Evolutionary conservation across 1,140 invertebrate species (phyloP), one percentile per base, ranked within the genome.

Genomic region (Scaptomyza graminum): DNA sequence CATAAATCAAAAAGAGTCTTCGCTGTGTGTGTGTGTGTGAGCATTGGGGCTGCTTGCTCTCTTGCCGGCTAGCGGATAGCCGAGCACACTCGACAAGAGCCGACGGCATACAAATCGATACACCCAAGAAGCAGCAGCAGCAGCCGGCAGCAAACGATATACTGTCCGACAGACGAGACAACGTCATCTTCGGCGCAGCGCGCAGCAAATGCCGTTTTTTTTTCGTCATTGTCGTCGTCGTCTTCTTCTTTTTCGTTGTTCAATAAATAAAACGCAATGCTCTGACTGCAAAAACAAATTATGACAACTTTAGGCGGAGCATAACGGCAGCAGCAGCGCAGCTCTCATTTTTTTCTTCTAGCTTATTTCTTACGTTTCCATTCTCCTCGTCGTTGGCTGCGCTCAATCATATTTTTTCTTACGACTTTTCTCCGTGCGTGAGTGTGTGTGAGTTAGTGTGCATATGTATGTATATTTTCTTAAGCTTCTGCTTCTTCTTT

Each of bases 221-320:
- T 80, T 70, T 80, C 76, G 67, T 82, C 72, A 74, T 47, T 39
- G 59, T 63, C 50, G 59, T 44, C 34, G 43, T 34, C 39, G 49
- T 34, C 6, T 34, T 9, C 11, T 39, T n/a, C 28, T 31, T 31
- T 12, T 39, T 41, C 12, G 5, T 41, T 41, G 4, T 34, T 31
- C 16, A 87, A 85, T 82, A 87, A 88, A 87, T 87, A 87, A 87
- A 85, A 82, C 64, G 69, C 81, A 85, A 78, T 56, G 78, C 68
- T 80, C 68, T 80, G 64, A 71, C 18, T 74, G 83, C 79, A 89
- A 71, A 79, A 79, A 79, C 79, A 87, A 90, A 89, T 91, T 91
- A 91, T 91, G 90, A 91, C 90, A 91, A 87, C 79, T 80, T 84
- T 87, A 90, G 89, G 89, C 89, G 90, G 89, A 90, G 89, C 84